Conservation (phyloP, 2,797 vertebrate species). For the Malurus splendens region DNA sequence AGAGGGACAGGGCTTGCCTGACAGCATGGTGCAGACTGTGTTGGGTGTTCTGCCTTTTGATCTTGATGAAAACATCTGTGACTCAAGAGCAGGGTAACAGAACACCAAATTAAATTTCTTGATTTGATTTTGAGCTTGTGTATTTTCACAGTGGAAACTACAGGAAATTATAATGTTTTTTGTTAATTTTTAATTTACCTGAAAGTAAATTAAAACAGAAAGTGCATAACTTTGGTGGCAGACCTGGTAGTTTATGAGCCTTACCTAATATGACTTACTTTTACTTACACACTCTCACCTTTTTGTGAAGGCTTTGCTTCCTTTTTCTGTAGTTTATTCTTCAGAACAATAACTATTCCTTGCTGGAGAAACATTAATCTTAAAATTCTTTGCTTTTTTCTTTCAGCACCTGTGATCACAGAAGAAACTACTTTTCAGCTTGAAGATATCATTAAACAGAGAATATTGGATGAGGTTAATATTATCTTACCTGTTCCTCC, state of each 20-base stretch:
- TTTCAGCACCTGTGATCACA: conserved; percentile 86
- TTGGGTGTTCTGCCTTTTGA: background rate
- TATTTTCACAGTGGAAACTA: background rate
- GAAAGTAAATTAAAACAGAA: background rate
- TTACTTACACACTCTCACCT: background rate
- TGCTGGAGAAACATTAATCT: background rate
- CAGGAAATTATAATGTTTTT: background rate
- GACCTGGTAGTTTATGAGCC: background rate
- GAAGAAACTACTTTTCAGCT: conserved; percentile 92
- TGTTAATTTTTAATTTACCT: background rate
- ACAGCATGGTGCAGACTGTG: rapidly evolving
- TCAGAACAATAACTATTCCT: background rate
- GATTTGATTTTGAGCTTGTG: background rate
- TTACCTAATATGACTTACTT: background rate
- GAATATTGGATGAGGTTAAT: conserved; percentile 92
- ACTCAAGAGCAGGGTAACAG: background rate
- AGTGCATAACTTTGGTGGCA: background rate
- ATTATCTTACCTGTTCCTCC: background rate
- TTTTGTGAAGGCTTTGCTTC: background rate
- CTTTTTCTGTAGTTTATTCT: background rate
- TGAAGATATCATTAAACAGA: conserved; percentile 95
- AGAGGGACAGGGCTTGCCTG: background rate
- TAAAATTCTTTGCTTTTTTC: background rate
- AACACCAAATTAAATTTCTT: background rate
- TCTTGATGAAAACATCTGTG: background rate